A percentile compares a stretch with the other conserved stretches of the same genome.
These are phyloP conservation scores for Sebastes taczanowskii DNA, from an alignment of 2,797 vertebrate genomes.

Conservation along the genomic window DNA sequence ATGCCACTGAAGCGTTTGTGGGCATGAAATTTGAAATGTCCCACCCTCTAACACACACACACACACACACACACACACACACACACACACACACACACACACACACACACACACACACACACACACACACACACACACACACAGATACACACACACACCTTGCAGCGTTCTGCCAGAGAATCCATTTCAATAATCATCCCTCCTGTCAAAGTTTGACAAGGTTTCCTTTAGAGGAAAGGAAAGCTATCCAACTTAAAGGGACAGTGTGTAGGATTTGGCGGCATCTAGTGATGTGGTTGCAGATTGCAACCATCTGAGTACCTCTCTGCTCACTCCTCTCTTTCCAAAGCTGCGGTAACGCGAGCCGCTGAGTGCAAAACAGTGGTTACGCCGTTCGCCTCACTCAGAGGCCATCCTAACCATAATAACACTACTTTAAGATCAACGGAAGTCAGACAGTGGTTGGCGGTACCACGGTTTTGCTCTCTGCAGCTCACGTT, in stretches of 20 bases:
- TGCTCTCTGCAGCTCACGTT: too few species aligned
- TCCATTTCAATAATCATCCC: conserved; percentile 64
- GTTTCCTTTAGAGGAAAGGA: conserved; percentile 26
- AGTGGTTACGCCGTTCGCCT: too few species aligned
- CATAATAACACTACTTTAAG: too few species aligned
- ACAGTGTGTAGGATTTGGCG: too few species aligned
- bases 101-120: not conserved
- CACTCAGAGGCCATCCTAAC: too few species aligned
- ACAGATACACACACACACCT: not conserved
- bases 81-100: not conserved
- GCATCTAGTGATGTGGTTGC: too few species aligned
- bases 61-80: not conserved
- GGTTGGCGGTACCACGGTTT: too few species aligned
- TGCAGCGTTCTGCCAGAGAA: conserved; percentile 7
- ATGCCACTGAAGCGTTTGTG: not conserved
- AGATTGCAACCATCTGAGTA: too few species aligned
- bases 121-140: not conserved
- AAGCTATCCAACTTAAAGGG: not conserved
- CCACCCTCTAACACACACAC: not conserved
- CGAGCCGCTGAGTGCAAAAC: too few species aligned
- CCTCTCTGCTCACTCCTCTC: too few species aligned
- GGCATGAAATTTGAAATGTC: not conserved
- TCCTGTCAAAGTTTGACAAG: conserved; percentile 52
- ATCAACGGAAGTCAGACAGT: too few species aligned
- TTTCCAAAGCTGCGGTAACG: too few species aligned